Evolutionary conservation across 2,113 vertebrate genomes (phyloP).

Genomic region (Hyla sarda): DNA sequence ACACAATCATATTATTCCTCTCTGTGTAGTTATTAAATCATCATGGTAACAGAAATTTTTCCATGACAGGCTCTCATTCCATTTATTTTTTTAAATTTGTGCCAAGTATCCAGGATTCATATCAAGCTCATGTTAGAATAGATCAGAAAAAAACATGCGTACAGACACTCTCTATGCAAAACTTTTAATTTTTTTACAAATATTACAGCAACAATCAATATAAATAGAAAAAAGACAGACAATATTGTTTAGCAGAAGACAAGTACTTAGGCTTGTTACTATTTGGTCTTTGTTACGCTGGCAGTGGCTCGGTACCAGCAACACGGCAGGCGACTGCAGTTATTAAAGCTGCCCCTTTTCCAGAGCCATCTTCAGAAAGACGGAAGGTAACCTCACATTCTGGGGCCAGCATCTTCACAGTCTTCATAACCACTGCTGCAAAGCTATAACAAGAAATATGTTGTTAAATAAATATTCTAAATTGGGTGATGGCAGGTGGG

Average conservation of each 20-base stretch:
- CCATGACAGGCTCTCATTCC: no score
- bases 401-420: conserved; percentile 75
- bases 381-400: conserved; percentile 79
- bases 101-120: no score
- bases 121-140: no score
- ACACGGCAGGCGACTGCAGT: conserved; percentile 76
- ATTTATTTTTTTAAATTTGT: no score
- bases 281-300: conserved; percentile 5
- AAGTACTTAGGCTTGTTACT: not conserved
- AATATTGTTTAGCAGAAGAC: not conserved
- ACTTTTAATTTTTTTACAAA: conserved; percentile 44
- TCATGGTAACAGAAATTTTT: no score
- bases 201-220: not conserved
- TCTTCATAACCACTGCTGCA: conserved; percentile 71
- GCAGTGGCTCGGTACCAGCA: conserved; percentile 38
- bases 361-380: conserved; percentile 81
- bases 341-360: conserved; percentile 87
- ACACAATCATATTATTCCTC: no score
- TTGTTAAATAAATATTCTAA: not conserved
- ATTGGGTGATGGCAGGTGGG: not conserved
- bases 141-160: no score
- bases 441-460: conserved; percentile 72
- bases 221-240: conserved; percentile 32
- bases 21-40: no score
- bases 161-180: conserved; percentile 43